phyloP scores from a whole-genome alignment of 2,888 invertebrate genomes.

The Drosophila incognita region DNA sequence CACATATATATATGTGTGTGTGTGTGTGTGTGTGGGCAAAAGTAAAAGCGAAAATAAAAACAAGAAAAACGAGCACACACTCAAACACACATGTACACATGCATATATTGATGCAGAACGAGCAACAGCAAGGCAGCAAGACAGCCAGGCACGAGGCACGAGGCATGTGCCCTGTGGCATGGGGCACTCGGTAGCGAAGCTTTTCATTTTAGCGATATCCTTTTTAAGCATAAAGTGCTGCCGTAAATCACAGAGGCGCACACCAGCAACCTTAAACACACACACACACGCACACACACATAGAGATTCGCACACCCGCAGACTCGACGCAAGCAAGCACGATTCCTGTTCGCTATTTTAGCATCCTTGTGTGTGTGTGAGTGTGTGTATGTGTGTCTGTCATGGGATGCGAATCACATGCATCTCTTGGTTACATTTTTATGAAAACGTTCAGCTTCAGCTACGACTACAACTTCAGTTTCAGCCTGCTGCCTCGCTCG shows the following conservation, averaged over 20 bases:
- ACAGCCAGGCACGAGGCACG: constrained; percentile 10
- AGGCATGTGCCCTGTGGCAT: constrained; percentile 4
- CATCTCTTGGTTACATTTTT: constrained; percentile 81
- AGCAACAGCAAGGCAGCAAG: constrained; percentile 5
- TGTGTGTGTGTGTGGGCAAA: constrained; percentile 48
- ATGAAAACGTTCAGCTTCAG: constrained; percentile 72
- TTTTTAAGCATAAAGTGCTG: constrained; percentile 83
- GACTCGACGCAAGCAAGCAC: constrained; percentile 50
- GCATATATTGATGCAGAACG: constrained; percentile 26
- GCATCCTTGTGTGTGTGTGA: constrained; percentile 39
- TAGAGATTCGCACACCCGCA: constrained; percentile 38
- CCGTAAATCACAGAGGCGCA: constrained; percentile 82
- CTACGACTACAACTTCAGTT: constrained; percentile 5
- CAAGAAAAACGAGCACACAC: constrained; percentile 36
- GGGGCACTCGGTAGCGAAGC: constrained; percentile 67
- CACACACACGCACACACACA: constrained; percentile 12
- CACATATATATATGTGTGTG: constrained; percentile 19
- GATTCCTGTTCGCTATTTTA: constrained; percentile 63
- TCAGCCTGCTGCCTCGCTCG: constrained; percentile 26
- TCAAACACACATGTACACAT: constrained; percentile 39
- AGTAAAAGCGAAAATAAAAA: constrained; percentile 71
- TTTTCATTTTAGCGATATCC: constrained; percentile 83
- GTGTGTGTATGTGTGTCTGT: constrained; percentile 29
- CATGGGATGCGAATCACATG: constrained; percentile 76
- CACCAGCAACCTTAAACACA: constrained; percentile 37